Evolutionary conservation across 1,140 invertebrate genomes (phyloP).

Genomic region (Papilio polytes): DNA sequence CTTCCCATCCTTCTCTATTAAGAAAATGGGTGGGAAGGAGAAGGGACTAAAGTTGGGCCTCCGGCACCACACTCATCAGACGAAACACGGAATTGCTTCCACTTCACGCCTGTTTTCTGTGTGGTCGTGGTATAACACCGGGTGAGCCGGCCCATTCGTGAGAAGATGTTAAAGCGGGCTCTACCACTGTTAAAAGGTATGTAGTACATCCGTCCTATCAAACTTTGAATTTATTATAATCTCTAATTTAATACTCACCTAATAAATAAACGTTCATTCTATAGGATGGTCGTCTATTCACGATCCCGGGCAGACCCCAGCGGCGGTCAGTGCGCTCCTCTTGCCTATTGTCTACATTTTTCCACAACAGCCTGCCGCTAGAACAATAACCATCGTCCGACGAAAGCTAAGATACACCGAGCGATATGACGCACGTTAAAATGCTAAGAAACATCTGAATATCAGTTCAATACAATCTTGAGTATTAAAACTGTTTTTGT

Average conservation of each 20-base stretch:
- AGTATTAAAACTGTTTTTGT: not conserved
- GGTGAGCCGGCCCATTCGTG: no score
- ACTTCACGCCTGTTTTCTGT: no score
- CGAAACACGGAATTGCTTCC: no score
- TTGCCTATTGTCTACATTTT: slow-evolving; percentile 55
- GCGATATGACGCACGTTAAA: slow-evolving; percentile 37
- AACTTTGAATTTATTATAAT: no score
- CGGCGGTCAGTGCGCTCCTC: slow-evolving; percentile 48
- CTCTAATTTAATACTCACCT: not conserved
- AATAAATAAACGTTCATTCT: slow-evolving; percentile 12
- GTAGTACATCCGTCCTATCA: no score
- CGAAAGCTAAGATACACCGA: slow-evolving; percentile 46
- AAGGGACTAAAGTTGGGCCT: no score
- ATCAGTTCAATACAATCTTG: slow-evolving; percentile 28
- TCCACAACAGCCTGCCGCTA: slow-evolving; percentile 38
- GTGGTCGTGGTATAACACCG: no score
- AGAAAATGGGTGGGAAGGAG: no score
- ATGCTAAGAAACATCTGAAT: slow-evolving; percentile 36
- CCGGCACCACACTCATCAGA: no score
- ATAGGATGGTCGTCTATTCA: not conserved
- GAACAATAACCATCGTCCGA: slow-evolving; percentile 53
- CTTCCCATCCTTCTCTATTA: no score
- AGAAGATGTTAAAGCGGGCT: no score
- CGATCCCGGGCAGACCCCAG: slow-evolving; percentile 32
- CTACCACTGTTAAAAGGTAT: no score